Base-by-base conservation (phyloP, 1,140 invertebrate genomes). In the Batillaria attramentaria region DNA sequence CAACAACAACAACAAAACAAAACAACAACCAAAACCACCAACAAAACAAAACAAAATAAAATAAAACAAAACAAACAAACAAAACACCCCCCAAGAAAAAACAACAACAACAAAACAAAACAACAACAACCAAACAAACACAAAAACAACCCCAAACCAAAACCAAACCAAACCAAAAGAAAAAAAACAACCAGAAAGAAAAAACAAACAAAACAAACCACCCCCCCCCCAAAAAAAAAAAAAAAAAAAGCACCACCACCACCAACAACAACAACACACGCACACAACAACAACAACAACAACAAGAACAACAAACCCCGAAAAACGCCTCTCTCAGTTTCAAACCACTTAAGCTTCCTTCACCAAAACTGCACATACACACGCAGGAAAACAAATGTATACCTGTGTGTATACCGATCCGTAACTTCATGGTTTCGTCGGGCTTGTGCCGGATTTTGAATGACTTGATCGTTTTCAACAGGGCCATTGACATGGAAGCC, bases 401-500 rank as follows among this genome's bases (percentile, higher is more conserved):
- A 96, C 96, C 97, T 85, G 96, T 96, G 87, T 98, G 97, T 84
- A 98, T 95, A 79, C 97, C 98, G 87, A 99, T 99, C 82, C 98
- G 92, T 1, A 98, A 94, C 90, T 95, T 95, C n/a, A 98, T 92
- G 79, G 95, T 94, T 79, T 95, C 95, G 28, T 96, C 94, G 0
- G 95, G 95, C 78, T 94, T 93, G 86, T 98, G 97, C 42, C 94
- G 92, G 60, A 98, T 95, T 3, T 93, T 95, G 87, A 98, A 98
- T 5, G 94, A 94, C 83, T 94, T 94, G 3, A 97, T 95, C 0
- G 95, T 95, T 80, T 95, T 94, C 3, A 98, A 92, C 3, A 98
- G 94, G 3, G 96, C 94, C 20, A 98, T 89, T 2, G 97, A 94
- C 95, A 99, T 96, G n/a, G 95, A 92, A 4, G 90, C 89, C 77